Evolutionary conservation across 1,140 invertebrate species (phyloP).

Genomic region (Drosophila biarmipes): DNA sequence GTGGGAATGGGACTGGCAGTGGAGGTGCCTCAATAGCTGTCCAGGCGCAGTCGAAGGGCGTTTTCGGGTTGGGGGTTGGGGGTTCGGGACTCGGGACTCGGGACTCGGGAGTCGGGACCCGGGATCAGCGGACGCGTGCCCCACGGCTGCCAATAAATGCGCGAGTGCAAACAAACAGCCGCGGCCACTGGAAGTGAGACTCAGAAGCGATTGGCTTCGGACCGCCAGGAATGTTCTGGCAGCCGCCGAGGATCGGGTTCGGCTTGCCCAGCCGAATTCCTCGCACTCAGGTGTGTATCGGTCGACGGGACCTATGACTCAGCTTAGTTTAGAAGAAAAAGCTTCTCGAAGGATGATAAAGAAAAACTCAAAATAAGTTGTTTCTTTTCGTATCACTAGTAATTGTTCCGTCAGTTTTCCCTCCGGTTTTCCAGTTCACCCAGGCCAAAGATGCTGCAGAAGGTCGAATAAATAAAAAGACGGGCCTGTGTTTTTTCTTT

Average conservation of each 20-base stretch:
- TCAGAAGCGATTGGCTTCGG: slow-evolving; percentile 11
- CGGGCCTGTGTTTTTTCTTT: slow-evolving; percentile 36
- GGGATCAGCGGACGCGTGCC: slow-evolving; percentile 60
- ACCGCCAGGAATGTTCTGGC: slow-evolving; percentile 22
- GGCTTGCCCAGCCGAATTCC: slow-evolving; percentile 32
- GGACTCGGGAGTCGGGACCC: too few species aligned
- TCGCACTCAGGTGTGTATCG: slow-evolving; percentile 6
- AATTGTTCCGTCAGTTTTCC: too few species aligned
- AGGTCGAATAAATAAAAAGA: slow-evolving; percentile 31
- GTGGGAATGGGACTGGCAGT: neutral
- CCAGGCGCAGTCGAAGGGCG: slow-evolving; percentile 19
- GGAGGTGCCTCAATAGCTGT: slow-evolving; percentile 32
- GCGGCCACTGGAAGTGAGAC: slow-evolving; percentile 5
- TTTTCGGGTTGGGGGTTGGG: neutral
- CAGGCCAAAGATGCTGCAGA: neutral
- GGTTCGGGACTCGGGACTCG: neutral
- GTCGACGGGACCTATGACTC: neutral
- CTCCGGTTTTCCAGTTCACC: neutral
- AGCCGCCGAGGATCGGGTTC: slow-evolving; percentile 26
- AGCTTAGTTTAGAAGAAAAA: neutral
- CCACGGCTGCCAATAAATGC: slow-evolving; percentile 53
- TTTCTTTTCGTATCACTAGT: too few species aligned
- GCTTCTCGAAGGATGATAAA: too few species aligned
- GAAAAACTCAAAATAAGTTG: too few species aligned
- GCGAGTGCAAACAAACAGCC: slow-evolving; percentile 22